Conservation (phyloP, 2,797 vertebrate species). For the Enteromius radiatus region DNA sequence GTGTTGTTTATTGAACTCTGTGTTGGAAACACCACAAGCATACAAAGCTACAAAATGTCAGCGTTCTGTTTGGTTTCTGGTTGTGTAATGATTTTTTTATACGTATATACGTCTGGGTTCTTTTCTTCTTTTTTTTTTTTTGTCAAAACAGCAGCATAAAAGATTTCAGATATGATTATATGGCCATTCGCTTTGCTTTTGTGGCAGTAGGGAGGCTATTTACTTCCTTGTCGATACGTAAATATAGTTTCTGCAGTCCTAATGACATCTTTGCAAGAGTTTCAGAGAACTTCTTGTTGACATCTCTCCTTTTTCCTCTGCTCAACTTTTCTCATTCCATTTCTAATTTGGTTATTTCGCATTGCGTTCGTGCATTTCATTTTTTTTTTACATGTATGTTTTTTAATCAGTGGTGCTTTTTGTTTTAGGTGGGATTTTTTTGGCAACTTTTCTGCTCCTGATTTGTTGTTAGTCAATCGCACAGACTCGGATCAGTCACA, state of each 20-base stretch:
- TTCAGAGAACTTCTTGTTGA: slow-evolving; percentile 5
- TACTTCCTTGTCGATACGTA: slow-evolving; percentile 18
- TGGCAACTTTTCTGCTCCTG: background rate
- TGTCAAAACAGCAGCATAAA: slow-evolving; percentile 18
- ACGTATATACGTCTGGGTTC: background rate
- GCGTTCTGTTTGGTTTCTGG: background rate
- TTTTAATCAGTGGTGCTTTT: background rate
- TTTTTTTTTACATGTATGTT: background rate
- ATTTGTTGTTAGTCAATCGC: background rate
- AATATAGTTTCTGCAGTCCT: slow-evolving; percentile 15
- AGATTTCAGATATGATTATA: slow-evolving; percentile 2
- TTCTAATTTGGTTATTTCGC: background rate
- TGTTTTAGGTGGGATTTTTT: slow-evolving; percentile 13
- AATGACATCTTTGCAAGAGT: slow-evolving; percentile 9
- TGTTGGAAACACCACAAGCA: slow-evolving; percentile 11
- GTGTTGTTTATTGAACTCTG: background rate
- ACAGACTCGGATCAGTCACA: background rate
- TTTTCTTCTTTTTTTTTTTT: slow-evolving; percentile 13
- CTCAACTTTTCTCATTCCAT: background rate
- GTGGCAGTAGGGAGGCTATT: background rate
- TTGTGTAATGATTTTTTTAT: background rate
- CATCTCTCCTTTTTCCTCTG: background rate
- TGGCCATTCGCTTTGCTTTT: background rate
- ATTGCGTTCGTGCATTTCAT: background rate
- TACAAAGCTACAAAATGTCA: background rate